Base-by-base conservation (phyloP, 2,888 invertebrate species). In the Cerastoderma edule region DNA sequence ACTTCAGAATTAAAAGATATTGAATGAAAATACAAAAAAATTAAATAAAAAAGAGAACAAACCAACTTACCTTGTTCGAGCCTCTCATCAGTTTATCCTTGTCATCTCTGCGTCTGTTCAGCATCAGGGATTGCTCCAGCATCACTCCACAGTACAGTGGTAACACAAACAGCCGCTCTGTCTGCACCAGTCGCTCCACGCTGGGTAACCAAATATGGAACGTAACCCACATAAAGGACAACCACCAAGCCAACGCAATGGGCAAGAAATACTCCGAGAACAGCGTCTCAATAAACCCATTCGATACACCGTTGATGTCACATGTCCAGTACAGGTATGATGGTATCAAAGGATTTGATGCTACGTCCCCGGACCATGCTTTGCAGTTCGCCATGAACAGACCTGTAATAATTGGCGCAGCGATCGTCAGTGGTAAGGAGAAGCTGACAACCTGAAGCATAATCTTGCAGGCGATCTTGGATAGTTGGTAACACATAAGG, bases 401-500 rank as follows among this genome's bases (percentile, higher is more conserved):
- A 4, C 97, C 97, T 28, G 98, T 96, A 0, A 97, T 95, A 19
- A 98, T 95, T 0, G 99, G 99, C 72, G 98, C 97, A 0, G 97
- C 96, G 79, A 99, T 94, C 92, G 97, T 97, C 6, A 99, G 96
- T 0, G 99, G 99, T 87, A 99, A 97, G 0, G 99, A 98, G 91
- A 98, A 99, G 91, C 98, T 98, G 94, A 98, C 97, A 28, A 98
- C 96, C 94, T 99, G 99, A 85, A 99, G 98, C 88, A 98, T 95
- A 89, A 98, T 98, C 94, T 98, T 98, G 94, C 98, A 98, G 2
- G 98, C 97, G 86, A 98, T 98, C 93, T 98, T 98, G 24, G 97
- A 97, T 89, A 97, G 97, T 85, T 98, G 96, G 90, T 98, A 98
- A 88, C 97, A 97, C 65, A 97, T 94, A 89, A 97, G 97, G 4